Evolutionary conservation across 1,140 invertebrate species (phyloP).

Genomic region (Cherax quadricarinatus): DNA sequence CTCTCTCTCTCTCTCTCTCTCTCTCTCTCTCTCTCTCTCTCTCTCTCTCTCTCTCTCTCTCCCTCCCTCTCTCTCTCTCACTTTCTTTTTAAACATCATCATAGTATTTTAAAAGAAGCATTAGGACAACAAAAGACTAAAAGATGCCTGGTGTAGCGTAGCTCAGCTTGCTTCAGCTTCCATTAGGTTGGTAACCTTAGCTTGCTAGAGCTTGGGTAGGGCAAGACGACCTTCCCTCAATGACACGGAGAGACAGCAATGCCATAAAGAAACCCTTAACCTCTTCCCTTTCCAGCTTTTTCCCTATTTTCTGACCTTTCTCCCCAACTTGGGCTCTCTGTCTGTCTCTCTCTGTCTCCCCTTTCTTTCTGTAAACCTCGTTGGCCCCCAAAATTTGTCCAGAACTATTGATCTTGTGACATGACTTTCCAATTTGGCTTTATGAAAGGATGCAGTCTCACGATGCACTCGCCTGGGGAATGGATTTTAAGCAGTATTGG

Average conservation of each 20-base stretch:
- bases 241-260: too few species aligned
- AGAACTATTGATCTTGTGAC: constrained; percentile 32
- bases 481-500: constrained; percentile 15
- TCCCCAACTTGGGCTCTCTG: background rate
- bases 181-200: too few species aligned
- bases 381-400: background rate
- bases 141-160: too few species aligned
- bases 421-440: constrained; percentile 21
- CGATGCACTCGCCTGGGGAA: background rate
- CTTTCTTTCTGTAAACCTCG: background rate
- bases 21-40: background rate
- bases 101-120: too few species aligned
- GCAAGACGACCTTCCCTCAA: too few species aligned
- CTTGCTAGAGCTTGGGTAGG: too few species aligned
- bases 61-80: background rate
- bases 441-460: background rate
- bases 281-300: background rate
- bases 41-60: background rate
- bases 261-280: too few species aligned
- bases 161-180: too few species aligned
- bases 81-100: background rate
- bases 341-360: background rate
- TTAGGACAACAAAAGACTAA: too few species aligned
- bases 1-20: background rate
- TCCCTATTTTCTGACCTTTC: background rate